Evolutionary conservation across 2,888 invertebrate genomes (phyloP), one percentile per base, ranked within the genome.

Genomic region (Pterostichus madidus): DNA sequence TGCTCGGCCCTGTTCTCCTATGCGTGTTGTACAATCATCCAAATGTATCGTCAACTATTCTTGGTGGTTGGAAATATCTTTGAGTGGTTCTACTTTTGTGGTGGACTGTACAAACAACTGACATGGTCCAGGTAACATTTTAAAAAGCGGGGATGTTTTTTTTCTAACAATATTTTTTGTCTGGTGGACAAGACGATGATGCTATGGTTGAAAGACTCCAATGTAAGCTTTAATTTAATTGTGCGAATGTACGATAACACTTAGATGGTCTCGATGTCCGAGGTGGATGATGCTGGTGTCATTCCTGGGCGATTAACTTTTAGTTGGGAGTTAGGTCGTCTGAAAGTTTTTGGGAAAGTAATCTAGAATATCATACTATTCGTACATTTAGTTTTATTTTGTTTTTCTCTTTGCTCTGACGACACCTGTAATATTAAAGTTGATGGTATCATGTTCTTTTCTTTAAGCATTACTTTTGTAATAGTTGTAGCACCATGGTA

Each of bases 81-180:
- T 7, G 39, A 5, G 39, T 39, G 8, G 6, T 39, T 39, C 5
- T 39, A 8, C 39, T 39, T 39, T 39, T 39, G 7, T 86, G 87
- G 83, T 78, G 85, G 80, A 84, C 85, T 85, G 68, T 84, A 83
- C 85, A 86, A 86, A 86, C 86, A 87, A 86, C 85, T 84, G 86
- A 86, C 86, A 87, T 86, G 87, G 87, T 86, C 87, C 88, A 88
- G 88, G 88, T 88, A 88, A 88, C 87, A 87, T 87, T 87, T 87
- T 86, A 86, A 87, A 87, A 86, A 85, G 85, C 85, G 82, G 32
- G 85, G 85, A 86, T 85, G 85, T 86, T 85, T 84, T 84, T 85
- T 86, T 84, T 86, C 84, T 61, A 81, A 81, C 75, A 81, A 75
- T 81, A 83, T 86, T 86, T 86, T 84, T 71, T 53, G 64, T 80